Evolutionary conservation across 2,888 invertebrate species (phyloP).

Genomic region (Pheosia tremula): DNA sequence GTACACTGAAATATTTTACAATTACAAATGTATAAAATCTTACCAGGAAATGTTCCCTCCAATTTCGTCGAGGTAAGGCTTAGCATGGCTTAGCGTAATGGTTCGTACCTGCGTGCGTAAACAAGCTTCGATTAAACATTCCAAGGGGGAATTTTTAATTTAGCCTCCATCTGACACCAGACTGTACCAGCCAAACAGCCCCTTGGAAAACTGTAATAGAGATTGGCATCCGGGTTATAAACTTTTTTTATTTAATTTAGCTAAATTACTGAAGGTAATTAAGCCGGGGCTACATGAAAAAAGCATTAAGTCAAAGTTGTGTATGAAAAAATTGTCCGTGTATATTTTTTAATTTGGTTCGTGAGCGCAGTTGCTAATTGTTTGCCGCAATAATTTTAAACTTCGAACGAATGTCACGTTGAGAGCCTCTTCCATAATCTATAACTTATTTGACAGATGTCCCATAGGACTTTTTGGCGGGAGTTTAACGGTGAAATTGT

Average conservation of each 20-base stretch:
- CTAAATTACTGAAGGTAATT: background rate
- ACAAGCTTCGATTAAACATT: conserved; percentile 3
- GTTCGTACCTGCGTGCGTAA: background rate
- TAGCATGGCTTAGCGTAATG: background rate
- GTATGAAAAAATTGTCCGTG: background rate
- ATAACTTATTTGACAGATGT: no score
- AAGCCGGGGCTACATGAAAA: background rate
- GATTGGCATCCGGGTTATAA: background rate
- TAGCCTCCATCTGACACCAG: background rate
- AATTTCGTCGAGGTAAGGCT: background rate
- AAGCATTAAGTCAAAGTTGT: background rate
- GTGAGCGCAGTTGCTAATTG: no score
- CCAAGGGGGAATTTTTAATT: conserved; percentile 1
- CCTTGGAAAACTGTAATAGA: background rate
- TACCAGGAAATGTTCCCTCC: background rate
- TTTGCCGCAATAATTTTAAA: no score
- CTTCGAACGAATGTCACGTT: no score
- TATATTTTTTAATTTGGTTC: no score
- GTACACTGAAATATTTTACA: no score
- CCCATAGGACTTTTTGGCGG: no score
- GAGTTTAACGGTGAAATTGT: no score
- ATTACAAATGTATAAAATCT: no score
- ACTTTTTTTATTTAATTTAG: background rate
- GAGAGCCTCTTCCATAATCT: no score
- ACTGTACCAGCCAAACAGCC: background rate